A percentile compares a stretch with the other conserved stretches of the same genome.
These are phyloP conservation scores for Athene noctua DNA, from an alignment of 2,113 vertebrate species.

Conservation along the genomic window DNA sequence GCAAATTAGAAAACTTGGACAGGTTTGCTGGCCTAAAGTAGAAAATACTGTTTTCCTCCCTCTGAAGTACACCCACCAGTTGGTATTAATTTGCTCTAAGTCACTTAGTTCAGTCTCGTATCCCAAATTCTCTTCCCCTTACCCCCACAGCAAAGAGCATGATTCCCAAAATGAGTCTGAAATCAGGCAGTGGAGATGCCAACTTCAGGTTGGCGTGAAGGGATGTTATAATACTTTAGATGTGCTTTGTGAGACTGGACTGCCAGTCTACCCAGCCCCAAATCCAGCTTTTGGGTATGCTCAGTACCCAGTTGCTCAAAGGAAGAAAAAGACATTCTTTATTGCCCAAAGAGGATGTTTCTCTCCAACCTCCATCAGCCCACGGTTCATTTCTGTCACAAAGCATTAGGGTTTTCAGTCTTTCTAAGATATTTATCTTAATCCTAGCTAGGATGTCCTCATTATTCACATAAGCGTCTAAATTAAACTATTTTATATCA, in stretches of 20 bases:
- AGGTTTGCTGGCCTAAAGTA: neutral
- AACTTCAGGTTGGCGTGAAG: neutral
- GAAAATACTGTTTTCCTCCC: neutral
- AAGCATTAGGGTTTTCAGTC: conserved; percentile 40
- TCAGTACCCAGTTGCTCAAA: neutral
- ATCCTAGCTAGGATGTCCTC: conserved; percentile 50
- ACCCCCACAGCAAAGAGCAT: neutral
- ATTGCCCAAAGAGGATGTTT: neutral
- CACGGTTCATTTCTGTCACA: conserved; percentile 50
- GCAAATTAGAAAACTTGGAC: neutral
- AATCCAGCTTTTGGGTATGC: neutral
- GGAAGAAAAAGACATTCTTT: neutral
- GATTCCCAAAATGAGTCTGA: neutral
- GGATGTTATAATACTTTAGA: neutral
- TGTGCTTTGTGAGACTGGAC: neutral
- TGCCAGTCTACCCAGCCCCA: neutral
- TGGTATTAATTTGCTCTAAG: neutral
- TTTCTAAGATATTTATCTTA: conserved; percentile 45
- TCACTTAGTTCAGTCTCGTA: neutral
- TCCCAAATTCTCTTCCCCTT: neutral
- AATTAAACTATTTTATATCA: conserved; percentile 58
- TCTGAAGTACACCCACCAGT: neutral
- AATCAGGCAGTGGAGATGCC: neutral
- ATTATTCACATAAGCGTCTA: conserved; percentile 48
- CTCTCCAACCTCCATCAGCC: conserved; percentile 2